These are phyloP conservation scores for Harpalus rufipes DNA, from an alignment of 2,888 invertebrate species.

Conservation along the genomic window DNA sequence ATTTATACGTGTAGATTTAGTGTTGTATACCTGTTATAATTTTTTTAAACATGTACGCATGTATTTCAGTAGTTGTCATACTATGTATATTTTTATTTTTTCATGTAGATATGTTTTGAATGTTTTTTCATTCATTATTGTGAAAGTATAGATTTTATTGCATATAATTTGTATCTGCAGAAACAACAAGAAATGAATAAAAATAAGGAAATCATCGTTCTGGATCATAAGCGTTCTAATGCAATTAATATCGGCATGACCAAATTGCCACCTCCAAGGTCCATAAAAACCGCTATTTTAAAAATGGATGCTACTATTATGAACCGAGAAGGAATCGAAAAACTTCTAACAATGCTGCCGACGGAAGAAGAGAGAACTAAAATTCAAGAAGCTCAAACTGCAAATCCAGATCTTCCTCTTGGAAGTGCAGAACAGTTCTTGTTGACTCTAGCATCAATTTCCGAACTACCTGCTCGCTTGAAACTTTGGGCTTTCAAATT, in stretches of 20 bases:
- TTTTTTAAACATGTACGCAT: constrained; percentile 27
- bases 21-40: not conserved
- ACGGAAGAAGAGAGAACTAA: constrained; percentile 94
- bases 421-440: constrained; percentile 99
- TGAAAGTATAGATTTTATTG: not conserved
- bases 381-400: constrained; percentile 96
- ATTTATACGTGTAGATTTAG: too few relatives aligned
- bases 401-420: constrained; percentile 92
- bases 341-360: constrained; percentile 97
- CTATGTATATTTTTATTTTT: constrained; percentile 38
- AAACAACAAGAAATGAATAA: constrained; percentile 91
- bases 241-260: constrained; percentile 99
- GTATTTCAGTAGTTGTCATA: constrained; percentile 14
- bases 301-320: constrained; percentile 99
- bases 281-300: constrained; percentile 98
- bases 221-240: constrained; percentile 98
- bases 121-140: constrained; percentile 23
- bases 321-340: constrained; percentile 98
- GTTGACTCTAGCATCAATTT: constrained; percentile 96
- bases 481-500: constrained; percentile 99
- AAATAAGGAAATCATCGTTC: constrained; percentile 94
- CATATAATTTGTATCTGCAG: constrained; percentile 76
- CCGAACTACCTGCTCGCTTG: constrained; percentile 94
- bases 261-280: constrained; percentile 96
- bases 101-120: constrained; percentile 40